A percentile compares a stretch with the other conserved stretches of the same genome.
Conservation (phyloP, 2,113 vertebrate species). For the Podarcis raffonei region DNA sequence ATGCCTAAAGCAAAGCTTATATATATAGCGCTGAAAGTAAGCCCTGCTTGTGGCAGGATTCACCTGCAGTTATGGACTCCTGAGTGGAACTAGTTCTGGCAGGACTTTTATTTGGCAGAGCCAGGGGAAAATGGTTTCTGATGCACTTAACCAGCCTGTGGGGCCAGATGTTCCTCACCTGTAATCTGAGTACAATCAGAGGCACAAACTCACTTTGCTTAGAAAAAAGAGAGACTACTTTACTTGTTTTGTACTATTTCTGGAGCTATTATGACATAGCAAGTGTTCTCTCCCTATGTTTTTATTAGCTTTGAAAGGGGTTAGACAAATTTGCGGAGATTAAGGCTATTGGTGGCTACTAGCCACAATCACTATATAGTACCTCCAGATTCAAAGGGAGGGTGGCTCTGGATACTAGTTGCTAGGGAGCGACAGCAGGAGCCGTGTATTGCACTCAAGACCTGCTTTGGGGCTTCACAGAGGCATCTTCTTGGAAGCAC, state of each 20-base stretch:
- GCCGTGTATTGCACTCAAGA: neutral
- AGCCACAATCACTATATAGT: neutral
- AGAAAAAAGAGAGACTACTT: neutral
- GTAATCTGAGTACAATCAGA: neutral
- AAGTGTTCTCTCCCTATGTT: neutral
- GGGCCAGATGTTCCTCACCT: too few relatives aligned
- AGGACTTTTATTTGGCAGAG: too few relatives aligned
- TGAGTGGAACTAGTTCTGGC: too few relatives aligned
- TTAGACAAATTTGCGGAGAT: neutral
- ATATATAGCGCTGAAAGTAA: too few relatives aligned
- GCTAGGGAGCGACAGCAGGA: neutral
- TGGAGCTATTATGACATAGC: neutral
- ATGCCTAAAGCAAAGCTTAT: too few relatives aligned
- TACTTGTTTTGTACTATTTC: neutral
- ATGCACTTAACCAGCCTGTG: too few relatives aligned
- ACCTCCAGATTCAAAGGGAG: neutral
- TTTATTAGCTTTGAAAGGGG: neutral
- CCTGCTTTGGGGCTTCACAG: neutral
- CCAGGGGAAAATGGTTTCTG: too few relatives aligned
- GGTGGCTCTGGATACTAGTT: neutral
- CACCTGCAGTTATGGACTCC: too few relatives aligned
- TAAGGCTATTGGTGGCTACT: neutral
- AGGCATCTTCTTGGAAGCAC: neutral
- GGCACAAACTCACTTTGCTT: neutral
- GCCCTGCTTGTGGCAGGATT: too few relatives aligned